Conservation (phyloP, 2,113 vertebrate species). For the Isurus oxyrinchus region DNA sequence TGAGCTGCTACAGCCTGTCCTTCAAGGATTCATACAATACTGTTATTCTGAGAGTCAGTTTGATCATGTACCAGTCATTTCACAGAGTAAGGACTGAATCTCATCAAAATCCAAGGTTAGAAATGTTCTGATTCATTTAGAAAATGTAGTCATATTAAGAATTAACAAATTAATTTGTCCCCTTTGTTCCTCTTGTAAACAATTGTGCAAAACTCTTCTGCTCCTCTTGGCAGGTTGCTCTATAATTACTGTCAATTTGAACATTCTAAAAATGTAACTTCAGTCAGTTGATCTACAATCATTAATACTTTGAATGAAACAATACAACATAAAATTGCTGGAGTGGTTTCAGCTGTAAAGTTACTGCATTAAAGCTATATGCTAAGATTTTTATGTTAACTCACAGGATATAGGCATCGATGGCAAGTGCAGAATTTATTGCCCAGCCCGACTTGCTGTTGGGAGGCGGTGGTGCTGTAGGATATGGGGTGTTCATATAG, state of each 20-base stretch:
- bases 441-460: background rate
- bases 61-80: background rate
- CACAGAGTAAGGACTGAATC: background rate
- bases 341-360: background rate
- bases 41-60: background rate
- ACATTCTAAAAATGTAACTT: background rate
- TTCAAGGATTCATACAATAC: background rate
- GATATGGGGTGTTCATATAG: background rate
- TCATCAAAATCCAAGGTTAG: background rate
- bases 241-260: background rate
- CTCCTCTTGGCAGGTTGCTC: background rate
- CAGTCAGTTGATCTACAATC: background rate
- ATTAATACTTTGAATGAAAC: background rate
- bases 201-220: background rate
- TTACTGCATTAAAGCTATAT: background rate
- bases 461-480: background rate
- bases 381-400: background rate
- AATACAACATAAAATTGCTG: background rate
- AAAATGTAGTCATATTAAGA: background rate
- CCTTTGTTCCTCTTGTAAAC: background rate
- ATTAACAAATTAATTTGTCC: background rate
- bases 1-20: background rate
- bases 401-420: background rate
- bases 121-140: background rate
- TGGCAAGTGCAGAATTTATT: background rate